phyloP scores from a whole-genome alignment of 2,113 vertebrate species.

The Colinus virginianus region DNA sequence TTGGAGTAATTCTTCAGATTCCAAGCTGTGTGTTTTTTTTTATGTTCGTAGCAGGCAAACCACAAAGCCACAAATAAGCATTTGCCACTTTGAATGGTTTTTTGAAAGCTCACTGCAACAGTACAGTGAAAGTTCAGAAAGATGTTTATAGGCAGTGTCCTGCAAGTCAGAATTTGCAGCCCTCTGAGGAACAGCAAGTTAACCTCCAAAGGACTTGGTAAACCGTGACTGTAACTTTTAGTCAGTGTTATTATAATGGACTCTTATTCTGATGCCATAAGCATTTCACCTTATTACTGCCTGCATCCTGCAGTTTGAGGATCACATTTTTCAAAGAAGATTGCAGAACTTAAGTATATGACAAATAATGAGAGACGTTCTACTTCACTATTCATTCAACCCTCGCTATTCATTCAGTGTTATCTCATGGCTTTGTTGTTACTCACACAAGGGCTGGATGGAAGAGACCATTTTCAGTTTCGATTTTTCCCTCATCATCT shows the following conservation, averaged over 20 bases:
- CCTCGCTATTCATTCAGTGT: not conserved
- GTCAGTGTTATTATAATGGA: not conserved
- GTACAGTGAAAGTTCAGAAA: not conserved
- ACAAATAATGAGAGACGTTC: not conserved
- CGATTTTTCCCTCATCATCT: not conserved
- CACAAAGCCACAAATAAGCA: constrained; percentile 30
- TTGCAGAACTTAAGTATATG: not conserved
- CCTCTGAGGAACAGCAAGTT: not conserved
- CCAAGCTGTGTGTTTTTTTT: constrained; percentile 31
- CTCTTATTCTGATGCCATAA: not conserved
- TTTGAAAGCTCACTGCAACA: constrained; percentile 2
- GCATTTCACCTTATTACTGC: not conserved
- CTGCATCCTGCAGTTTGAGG: not conserved
- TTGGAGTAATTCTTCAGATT: constrained; percentile 31
- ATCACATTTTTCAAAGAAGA: not conserved
- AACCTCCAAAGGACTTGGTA: not conserved
- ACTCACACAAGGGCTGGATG: not conserved
- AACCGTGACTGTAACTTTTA: not conserved
- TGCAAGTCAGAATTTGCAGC: not conserved
- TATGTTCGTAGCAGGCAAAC: constrained; percentile 53
- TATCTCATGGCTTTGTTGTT: not conserved
- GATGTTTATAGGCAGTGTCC: not conserved
- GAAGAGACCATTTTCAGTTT: not conserved
- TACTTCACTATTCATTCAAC: not conserved
- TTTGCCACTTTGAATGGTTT: not conserved